phyloP scores from a whole-genome alignment of 2,797 vertebrate genomes.

The Mormyrops attenuatus region DNA sequence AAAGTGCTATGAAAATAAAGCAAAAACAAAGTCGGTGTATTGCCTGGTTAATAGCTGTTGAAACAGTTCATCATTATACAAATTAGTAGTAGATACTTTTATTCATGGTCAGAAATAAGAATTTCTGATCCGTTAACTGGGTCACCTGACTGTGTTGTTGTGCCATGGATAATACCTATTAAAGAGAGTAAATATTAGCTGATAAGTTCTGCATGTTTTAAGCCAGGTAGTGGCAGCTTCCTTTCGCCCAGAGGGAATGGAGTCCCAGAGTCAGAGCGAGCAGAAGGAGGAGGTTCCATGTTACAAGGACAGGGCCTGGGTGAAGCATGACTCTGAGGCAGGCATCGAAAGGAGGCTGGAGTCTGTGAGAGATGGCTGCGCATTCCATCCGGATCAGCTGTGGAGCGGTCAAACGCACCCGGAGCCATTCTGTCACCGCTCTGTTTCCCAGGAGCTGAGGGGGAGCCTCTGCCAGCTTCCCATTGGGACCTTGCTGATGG shows the following conservation, averaged over 20 bases:
- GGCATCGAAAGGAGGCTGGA: slow-evolving; percentile 32
- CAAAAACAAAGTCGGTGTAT: not conserved
- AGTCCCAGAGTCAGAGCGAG: not conserved
- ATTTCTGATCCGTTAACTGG: not conserved
- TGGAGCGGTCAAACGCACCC: slow-evolving; percentile 33
- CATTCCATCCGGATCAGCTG: slow-evolving; percentile 18
- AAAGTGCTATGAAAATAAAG: not conserved
- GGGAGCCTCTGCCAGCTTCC: slow-evolving; percentile 21
- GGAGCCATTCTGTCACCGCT: not conserved
- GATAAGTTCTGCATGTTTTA: not conserved
- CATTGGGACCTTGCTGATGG: slow-evolving; percentile 32
- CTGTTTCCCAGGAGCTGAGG: not conserved
- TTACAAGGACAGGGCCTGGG: slow-evolving; percentile 18
- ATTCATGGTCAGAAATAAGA: not conserved
- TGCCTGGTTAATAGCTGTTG: not conserved
- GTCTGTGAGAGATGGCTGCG: not conserved
- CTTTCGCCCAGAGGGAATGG: not conserved
- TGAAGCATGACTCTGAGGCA: slow-evolving; percentile 21
- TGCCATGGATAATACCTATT: not conserved
- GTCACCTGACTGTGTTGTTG: not conserved
- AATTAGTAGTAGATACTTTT: not conserved
- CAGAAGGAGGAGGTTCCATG: not conserved
- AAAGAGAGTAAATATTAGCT: not conserved
- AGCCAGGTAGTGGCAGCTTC: not conserved
- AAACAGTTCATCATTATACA: not conserved